Conservation (phyloP, 2,113 vertebrate species). For the Choloepus hoffmanni region DNA sequence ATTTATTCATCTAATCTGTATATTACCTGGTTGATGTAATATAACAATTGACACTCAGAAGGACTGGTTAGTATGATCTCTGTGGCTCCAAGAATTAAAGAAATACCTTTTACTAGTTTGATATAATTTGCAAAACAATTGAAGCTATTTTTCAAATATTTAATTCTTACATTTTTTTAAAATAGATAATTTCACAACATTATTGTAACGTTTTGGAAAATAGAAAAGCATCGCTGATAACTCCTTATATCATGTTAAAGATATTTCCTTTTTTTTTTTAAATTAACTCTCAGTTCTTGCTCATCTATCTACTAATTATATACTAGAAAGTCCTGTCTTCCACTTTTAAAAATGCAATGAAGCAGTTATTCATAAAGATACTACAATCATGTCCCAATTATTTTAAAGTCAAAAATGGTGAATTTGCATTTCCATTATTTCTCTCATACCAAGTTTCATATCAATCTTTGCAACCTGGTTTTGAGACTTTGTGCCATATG, state of each 20-base stretch:
- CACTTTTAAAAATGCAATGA: background rate
- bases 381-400: background rate
- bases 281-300: background rate
- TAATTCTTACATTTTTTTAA: background rate
- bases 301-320: background rate
- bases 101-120: background rate
- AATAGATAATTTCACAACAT: background rate
- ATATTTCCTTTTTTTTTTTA: background rate
- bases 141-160: background rate
- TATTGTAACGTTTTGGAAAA: background rate
- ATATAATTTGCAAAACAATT: background rate
- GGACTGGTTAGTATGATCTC: background rate
- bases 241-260: background rate
- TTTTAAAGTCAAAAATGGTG: conserved; percentile 5
- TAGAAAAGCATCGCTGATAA: background rate
- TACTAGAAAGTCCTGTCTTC: background rate
- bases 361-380: background rate
- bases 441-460: background rate
- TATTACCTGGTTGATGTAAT: background rate
- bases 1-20: background rate
- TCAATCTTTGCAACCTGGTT: background rate
- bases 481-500: background rate
- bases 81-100: background rate
- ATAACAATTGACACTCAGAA: background rate
- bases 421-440: background rate